These are phyloP conservation scores for Dromococcyx pavoninus DNA, from an alignment of 2,797 vertebrate species.

Conservation along the genomic window DNA sequence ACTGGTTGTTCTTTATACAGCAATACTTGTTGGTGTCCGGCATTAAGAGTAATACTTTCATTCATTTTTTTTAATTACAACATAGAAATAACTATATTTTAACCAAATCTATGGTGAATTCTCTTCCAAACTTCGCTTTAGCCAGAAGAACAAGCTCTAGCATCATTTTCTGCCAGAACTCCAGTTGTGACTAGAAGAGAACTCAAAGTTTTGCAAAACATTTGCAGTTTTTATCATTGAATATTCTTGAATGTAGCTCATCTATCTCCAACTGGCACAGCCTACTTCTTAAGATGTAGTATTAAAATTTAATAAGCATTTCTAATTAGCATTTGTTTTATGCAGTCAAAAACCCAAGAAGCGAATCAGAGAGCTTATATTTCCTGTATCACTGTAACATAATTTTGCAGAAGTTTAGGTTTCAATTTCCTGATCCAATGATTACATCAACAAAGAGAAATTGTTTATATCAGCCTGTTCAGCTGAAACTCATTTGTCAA, in stretches of 20 bases:
- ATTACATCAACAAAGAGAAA: slow-evolving; percentile 29
- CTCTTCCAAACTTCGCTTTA: neutral
- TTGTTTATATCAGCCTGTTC: slow-evolving; percentile 25
- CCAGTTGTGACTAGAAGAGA: neutral
- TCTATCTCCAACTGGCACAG: neutral
- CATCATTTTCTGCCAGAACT: neutral
- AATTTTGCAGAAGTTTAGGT: neutral
- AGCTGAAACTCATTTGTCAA: slow-evolving; percentile 51
- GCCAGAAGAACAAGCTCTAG: neutral
- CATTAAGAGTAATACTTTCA: neutral
- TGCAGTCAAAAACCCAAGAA: neutral
- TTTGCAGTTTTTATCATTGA: neutral
- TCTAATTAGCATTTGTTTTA: neutral
- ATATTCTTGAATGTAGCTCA: neutral
- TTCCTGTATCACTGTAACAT: neutral
- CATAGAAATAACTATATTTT: neutral
- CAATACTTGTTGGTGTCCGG: neutral
- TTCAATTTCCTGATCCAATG: slow-evolving; percentile 16
- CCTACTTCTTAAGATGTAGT: neutral
- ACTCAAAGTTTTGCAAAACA: neutral
- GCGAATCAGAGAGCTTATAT: neutral
- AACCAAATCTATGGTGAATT: neutral
- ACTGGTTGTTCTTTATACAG: neutral
- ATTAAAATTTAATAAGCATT: neutral
- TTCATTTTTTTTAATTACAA: neutral